Evolutionary conservation across 2,113 vertebrate species (phyloP).

Genomic region (Burhinus bistriatus): DNA sequence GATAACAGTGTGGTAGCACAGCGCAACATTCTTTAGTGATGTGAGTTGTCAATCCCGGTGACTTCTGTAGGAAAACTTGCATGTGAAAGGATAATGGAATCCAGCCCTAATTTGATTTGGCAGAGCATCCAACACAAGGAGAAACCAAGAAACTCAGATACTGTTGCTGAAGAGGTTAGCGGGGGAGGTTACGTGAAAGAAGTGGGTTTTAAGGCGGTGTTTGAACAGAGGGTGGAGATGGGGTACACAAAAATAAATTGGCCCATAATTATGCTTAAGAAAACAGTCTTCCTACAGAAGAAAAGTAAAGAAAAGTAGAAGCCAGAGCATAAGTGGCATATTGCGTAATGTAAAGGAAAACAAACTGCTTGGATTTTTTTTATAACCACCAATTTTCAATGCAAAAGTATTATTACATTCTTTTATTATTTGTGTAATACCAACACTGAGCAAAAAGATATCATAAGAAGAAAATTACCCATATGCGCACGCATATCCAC

Average conservation of each 20-base stretch:
- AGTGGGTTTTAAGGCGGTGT: conserved; percentile 28
- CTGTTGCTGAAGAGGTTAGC: conserved; percentile 31
- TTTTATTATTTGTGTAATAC: conserved; percentile 2
- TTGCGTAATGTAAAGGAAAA: conserved; percentile 43
- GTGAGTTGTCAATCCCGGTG: background rate
- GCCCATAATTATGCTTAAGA: conserved; percentile 27
- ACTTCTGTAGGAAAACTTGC: background rate
- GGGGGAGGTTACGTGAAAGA: background rate
- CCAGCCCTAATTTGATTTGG: conserved; percentile 13
- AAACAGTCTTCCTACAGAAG: conserved; percentile 28
- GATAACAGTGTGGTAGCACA: background rate
- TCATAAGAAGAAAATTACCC: background rate
- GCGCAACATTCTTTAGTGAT: background rate
- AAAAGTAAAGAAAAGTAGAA: conserved; percentile 34
- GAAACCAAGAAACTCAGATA: background rate
- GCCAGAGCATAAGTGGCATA: background rate
- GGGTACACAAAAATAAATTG: conserved; percentile 34
- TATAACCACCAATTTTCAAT: conserved; percentile 32
- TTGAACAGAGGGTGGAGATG: conserved; percentile 56
- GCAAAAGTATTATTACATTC: background rate
- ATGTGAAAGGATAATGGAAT: conserved; percentile 6
- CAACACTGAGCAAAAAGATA: background rate
- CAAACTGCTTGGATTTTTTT: conserved; percentile 51
- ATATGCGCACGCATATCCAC: background rate
- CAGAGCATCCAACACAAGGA: background rate